These are phyloP conservation scores for Drosophila borborema DNA, from an alignment of 2,888 invertebrate genomes.

Conservation along the genomic window DNA sequence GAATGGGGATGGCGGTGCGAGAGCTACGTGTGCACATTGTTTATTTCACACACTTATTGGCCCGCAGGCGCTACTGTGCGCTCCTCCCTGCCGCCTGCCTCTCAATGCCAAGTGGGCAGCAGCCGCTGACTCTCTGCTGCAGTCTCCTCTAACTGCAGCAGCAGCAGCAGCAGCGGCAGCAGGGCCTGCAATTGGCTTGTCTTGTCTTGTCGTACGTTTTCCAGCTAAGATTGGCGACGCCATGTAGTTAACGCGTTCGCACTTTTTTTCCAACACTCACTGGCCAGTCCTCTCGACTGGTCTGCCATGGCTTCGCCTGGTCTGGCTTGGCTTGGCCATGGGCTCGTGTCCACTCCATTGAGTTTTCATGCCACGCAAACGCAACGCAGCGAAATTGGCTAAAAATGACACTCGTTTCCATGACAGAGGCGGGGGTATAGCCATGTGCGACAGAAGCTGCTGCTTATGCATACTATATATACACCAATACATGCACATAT, in stretches of 20 bases:
- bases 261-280: slow-evolving; percentile 65
- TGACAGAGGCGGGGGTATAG: not conserved
- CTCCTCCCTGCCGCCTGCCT: slow-evolving; percentile 31
- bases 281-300: slow-evolving; percentile 19
- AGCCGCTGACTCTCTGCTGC: slow-evolving; percentile 14
- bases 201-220: slow-evolving; percentile 79
- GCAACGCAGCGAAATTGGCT: slow-evolving; percentile 76
- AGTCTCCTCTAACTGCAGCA: slow-evolving; percentile 12
- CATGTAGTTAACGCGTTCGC: slow-evolving; percentile 80
- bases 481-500: not conserved
- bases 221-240: slow-evolving; percentile 81
- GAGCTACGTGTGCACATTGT: slow-evolving; percentile 76
- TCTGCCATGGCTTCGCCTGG: slow-evolving; percentile 30
- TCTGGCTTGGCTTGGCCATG: slow-evolving; percentile 43
- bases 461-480: slow-evolving; percentile 63
- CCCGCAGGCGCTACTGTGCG: slow-evolving; percentile 78
- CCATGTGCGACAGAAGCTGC: slow-evolving; percentile 47
- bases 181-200: slow-evolving; percentile 73
- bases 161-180: slow-evolving; percentile 4
- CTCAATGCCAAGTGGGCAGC: slow-evolving; percentile 17
- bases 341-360: slow-evolving; percentile 78
- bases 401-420: slow-evolving; percentile 75
- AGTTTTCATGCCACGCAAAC: slow-evolving; percentile 80
- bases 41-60: slow-evolving; percentile 81
- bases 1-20: slow-evolving; percentile 45